Evolutionary conservation across 2,797 vertebrate species (phyloP), one percentile per base, ranked within the genome.

Genomic region (Salmo trutta): DNA sequence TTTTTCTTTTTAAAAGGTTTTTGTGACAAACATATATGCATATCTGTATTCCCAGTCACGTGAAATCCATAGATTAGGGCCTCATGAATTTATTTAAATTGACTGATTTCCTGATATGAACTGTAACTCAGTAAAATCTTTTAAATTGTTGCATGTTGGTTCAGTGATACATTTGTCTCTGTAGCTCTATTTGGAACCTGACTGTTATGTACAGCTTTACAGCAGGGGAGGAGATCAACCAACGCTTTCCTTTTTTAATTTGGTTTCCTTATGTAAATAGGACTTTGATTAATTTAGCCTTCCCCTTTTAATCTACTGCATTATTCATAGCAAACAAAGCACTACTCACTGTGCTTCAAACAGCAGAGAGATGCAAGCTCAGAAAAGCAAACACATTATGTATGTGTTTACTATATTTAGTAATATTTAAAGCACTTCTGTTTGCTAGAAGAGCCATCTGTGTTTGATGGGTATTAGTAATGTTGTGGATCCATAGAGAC

Each of bases 271-370:
- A 10, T 69, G 14, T 16, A 10, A n/a, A 59, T 19, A 59, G 2
- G 56, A 59, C 56, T 21, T 17, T 6, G 33, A 36, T 36, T 36
- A 3, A 47, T 19, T n/a, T 47, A 14, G 70, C 27, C 17, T 78
- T 84, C 80, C 87, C 78, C 77, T 41, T 84, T 80, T 77, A 87
- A 86, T 88, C 78, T 83, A n/a, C 80, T 84, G 83, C 76, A 82
- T 88, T 77, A 84, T 71, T 82, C 71, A 80, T 75, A 84, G 85
- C 81, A 85, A 86, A 83, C 78, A 77, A 76, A 84, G 6, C 5
- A 6, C 1, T 59, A 78, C 77, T 85, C 29, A 27, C 62, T 73
- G 54, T 31, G 47, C 67, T 62, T 59, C n/a, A 73, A 76, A 73
- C 84, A 79, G 74, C 67, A 56, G 3, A 47, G 75, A 68, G 72